phyloP scores from a whole-genome alignment of 2,113 vertebrate genomes.

The Perca flavescens region DNA sequence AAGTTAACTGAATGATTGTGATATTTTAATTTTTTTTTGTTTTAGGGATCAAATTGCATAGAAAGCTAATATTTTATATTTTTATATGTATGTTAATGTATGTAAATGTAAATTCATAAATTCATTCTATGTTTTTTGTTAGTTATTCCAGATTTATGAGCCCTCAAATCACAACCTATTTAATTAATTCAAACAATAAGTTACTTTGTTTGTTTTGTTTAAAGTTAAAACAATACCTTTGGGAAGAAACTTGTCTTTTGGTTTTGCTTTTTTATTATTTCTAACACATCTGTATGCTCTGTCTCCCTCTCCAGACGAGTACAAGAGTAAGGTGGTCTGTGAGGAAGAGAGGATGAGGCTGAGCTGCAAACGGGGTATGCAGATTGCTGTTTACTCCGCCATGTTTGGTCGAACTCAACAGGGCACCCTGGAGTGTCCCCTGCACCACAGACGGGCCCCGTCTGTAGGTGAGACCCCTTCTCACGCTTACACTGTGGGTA shows the following conservation, averaged over 20 bases:
- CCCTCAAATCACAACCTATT: neutral
- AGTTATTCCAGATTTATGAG: neutral
- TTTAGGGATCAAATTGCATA: neutral
- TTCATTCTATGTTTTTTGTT: neutral
- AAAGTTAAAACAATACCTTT: neutral
- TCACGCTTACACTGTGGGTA: neutral
- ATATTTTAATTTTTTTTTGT: neutral
- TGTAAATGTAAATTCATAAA: neutral
- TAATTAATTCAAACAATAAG: too few species aligned
- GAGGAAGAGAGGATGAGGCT: slow-evolving; percentile 91
- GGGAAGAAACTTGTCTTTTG: neutral
- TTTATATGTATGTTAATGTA: too few species aligned
- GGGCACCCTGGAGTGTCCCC: slow-evolving; percentile 89
- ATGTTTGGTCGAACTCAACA: slow-evolving; percentile 89
- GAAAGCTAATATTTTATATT: neutral
- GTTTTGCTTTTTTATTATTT: neutral
- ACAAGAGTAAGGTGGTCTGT: slow-evolving; percentile 92
- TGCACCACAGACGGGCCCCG: slow-evolving; percentile 83
- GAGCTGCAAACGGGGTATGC: slow-evolving; percentile 90
- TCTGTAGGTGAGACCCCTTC: slow-evolving; percentile 84
- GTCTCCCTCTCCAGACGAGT: slow-evolving; percentile 85
- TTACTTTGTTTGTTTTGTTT: neutral
- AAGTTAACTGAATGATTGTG: neutral
- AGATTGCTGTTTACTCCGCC: slow-evolving; percentile 91
- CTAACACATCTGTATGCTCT: neutral